These are phyloP conservation scores for Nothobranchius kuhntae DNA, from an alignment of 2,113 vertebrate genomes.

Conservation along the genomic window DNA sequence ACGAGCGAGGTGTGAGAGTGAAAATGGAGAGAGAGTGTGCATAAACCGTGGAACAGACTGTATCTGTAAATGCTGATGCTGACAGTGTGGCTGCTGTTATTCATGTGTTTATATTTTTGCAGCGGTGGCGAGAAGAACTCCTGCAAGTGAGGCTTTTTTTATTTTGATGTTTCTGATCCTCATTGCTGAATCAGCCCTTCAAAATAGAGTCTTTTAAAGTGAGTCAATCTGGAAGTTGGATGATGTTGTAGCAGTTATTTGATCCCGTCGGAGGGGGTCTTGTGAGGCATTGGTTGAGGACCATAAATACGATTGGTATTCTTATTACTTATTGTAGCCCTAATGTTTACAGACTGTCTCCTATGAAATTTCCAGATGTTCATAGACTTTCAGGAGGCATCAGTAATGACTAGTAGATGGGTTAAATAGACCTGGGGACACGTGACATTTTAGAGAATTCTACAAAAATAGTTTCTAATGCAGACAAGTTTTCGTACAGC, in stretches of 20 bases:
- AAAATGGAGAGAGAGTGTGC: slow-evolving; percentile 7
- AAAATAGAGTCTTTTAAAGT: background rate
- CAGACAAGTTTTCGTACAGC: too few relatives aligned
- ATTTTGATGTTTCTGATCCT: background rate
- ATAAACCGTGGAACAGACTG: slow-evolving; percentile 37
- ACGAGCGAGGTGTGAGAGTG: slow-evolving; percentile 18
- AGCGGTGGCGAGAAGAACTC: slow-evolving; percentile 9
- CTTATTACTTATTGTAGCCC: too few relatives aligned
- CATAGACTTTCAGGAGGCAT: too few relatives aligned
- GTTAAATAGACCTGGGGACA: too few relatives aligned
- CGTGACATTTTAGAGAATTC: too few relatives aligned
- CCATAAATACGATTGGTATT: too few relatives aligned
- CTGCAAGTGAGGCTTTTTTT: background rate
- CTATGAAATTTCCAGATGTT: too few relatives aligned
- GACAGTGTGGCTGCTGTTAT: slow-evolving; percentile 28
- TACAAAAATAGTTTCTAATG: too few relatives aligned
- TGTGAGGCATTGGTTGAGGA: too few relatives aligned
- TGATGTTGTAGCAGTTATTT: background rate
- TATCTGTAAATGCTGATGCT: slow-evolving; percentile 38
- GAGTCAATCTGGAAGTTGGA: background rate
- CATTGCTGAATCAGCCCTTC: background rate
- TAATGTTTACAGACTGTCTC: too few relatives aligned
- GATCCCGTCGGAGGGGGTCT: too few relatives aligned
- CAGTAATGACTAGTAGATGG: too few relatives aligned
- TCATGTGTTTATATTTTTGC: slow-evolving; percentile 1